phyloP scores from a whole-genome alignment of 2,888 invertebrate genomes.

The Eupithecia pulchellata region DNA sequence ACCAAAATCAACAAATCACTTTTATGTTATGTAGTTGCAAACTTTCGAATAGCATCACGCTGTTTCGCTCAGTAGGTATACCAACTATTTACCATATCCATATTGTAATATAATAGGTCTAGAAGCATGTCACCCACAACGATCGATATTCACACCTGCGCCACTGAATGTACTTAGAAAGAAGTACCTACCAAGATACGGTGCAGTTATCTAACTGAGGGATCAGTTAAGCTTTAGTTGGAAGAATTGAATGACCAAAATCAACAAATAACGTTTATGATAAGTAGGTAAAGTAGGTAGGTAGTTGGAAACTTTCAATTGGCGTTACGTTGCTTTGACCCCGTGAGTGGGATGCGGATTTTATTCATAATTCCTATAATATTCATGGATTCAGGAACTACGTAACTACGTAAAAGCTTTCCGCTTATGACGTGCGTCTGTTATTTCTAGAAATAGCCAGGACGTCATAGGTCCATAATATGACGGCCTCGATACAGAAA shows the following conservation, averaged over 20 bases:
- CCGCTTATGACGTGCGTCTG: conserved; percentile 12
- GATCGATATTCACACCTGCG: conserved; percentile 87
- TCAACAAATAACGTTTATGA: background rate
- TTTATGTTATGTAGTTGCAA: background rate
- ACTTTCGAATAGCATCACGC: background rate
- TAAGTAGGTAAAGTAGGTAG: background rate
- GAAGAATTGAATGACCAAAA: background rate
- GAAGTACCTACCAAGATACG: background rate
- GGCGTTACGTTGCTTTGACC: background rate
- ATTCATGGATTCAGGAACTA: background rate
- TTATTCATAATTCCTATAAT: background rate
- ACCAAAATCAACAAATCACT: background rate
- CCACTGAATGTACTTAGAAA: conserved; percentile 24
- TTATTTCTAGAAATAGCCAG: conserved; percentile 18
- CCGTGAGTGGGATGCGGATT: background rate
- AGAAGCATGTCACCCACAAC: conserved; percentile 88
- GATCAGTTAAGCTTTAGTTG: no score
- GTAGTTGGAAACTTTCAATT: background rate
- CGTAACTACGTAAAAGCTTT: conserved; percentile 5
- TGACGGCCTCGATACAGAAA: background rate
- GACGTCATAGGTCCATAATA: conserved; percentile 3
- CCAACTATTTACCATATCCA: no score
- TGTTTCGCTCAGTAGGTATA: no score
- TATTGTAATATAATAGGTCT: no score
- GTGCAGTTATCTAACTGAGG: background rate